These are phyloP conservation scores for Lates calcarifer DNA, from an alignment of 2,113 vertebrate genomes.

Conservation along the genomic window DNA sequence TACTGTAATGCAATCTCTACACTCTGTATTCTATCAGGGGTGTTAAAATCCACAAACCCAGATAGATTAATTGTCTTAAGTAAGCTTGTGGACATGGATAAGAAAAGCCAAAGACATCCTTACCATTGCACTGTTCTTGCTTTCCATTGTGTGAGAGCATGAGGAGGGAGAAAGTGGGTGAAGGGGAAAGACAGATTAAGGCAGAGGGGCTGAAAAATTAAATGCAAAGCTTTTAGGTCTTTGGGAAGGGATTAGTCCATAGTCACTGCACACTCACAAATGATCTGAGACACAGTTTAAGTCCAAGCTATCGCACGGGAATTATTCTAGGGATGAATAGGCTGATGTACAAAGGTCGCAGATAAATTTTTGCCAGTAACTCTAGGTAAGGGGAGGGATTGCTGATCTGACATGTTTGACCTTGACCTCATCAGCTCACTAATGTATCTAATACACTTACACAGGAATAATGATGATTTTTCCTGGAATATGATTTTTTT, in stretches of 20 bases:
- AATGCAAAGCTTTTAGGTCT: conserved; percentile 70
- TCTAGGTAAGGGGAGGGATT: not conserved
- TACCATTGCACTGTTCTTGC: conserved; percentile 9
- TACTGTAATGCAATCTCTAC: conserved; percentile 7
- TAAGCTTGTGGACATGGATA: conserved; percentile 55
- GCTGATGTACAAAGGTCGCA: not conserved
- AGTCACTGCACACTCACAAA: conserved; percentile 43
- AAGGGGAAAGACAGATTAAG: conserved; percentile 45
- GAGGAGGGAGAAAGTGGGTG: conserved; percentile 50
- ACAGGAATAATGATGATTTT: not conserved
- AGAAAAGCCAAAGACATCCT: conserved; percentile 52
- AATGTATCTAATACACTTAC: conserved; percentile 1
- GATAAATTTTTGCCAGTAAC: not conserved
- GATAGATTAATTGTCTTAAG: conserved; percentile 68
- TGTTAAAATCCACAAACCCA: conserved; percentile 55
- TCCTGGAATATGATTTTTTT: not conserved
- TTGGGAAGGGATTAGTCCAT: conserved; percentile 63
- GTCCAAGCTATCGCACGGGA: conserved; percentile 17
- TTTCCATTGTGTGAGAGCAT: conserved; percentile 55
- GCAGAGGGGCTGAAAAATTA: conserved; percentile 63
- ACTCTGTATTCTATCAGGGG: conserved; percentile 5
- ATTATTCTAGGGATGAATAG: conserved; percentile 39
- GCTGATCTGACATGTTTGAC: conserved; percentile 1
- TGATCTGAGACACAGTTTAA: conserved; percentile 50
- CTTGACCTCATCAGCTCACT: conserved; percentile 18